Evolutionary conservation across 1,140 invertebrate species (phyloP).

Genomic region (Bombus polaris): DNA sequence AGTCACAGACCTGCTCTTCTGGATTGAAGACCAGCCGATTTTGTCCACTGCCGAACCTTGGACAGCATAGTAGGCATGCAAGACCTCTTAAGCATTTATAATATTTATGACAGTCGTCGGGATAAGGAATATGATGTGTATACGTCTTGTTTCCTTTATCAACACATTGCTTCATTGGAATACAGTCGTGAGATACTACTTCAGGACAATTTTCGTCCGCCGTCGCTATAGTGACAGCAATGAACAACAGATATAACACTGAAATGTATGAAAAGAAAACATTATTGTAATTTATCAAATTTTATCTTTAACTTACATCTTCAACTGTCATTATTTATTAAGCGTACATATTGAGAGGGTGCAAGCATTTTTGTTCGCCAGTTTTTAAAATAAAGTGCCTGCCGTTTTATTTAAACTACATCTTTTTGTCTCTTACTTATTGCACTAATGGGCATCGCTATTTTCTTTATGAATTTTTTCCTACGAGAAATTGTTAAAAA

Average conservation of each 20-base stretch:
- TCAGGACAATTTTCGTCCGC: not conserved
- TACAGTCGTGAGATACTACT: not conserved
- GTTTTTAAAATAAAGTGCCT: not conserved
- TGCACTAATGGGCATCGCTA: not conserved
- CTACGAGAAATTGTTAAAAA: not conserved
- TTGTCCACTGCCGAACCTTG: conserved; percentile 38
- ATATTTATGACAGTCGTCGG: conserved; percentile 68
- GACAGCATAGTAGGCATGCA: not conserved
- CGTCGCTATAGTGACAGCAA: not conserved
- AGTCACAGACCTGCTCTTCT: not conserved
- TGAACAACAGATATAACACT: not conserved
- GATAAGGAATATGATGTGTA: conserved; percentile 57
- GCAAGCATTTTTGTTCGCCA: not conserved
- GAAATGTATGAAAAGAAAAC: not conserved
- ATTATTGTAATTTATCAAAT: not conserved
- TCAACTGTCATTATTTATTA: not conserved
- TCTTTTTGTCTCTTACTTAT: not conserved
- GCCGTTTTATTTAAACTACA: not conserved
- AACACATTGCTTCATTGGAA: conserved; percentile 30
- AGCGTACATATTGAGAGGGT: not conserved
- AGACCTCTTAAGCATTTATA: conserved; percentile 66
- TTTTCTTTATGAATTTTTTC: not conserved
- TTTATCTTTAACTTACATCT: not conserved
- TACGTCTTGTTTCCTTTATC: accelerated
- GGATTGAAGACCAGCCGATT: not conserved